These are phyloP conservation scores for silkworm (Bombyx mori) DNA, from an alignment of 1,140 invertebrate species.

Conservation along the genomic window DNA sequence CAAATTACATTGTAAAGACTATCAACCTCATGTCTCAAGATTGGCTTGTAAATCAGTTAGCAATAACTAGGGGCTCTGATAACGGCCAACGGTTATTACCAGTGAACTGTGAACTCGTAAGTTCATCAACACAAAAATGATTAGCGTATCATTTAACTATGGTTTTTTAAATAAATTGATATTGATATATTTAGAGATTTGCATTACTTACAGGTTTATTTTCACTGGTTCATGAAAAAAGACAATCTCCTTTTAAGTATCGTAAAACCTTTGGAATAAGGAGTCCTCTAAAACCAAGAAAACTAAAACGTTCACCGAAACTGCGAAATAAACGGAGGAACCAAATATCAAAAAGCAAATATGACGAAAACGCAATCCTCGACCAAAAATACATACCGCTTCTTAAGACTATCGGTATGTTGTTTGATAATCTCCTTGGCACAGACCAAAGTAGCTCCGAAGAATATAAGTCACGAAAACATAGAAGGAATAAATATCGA, in stretches of 20 bases:
- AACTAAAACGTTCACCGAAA: constrained; percentile 31
- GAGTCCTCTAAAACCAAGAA: constrained; percentile 36
- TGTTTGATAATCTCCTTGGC: constrained; percentile 56
- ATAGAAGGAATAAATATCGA: constrained; percentile 25
- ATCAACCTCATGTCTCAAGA: too few relatives aligned
- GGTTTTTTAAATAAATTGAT: too few relatives aligned
- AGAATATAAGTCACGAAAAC: constrained; percentile 22
- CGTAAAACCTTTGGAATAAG: constrained; percentile 41
- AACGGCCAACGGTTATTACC: too few relatives aligned
- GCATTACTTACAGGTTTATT: constrained; percentile 19
- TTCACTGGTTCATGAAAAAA: constrained; percentile 13
- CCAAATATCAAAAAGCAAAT: constrained; percentile 36
- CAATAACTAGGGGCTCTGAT: too few relatives aligned
- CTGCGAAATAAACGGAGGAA: constrained; percentile 27
- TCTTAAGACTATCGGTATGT: constrained; percentile 48
- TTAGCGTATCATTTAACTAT: too few relatives aligned
- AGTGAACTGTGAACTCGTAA: too few relatives aligned
- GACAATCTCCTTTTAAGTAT: constrained; percentile 30
- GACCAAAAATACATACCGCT: constrained; percentile 50
- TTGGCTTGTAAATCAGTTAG: too few relatives aligned
- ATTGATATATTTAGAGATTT: not conserved
- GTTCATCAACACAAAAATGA: too few relatives aligned
- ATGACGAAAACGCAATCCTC: constrained; percentile 32
- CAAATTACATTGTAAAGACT: too few relatives aligned
- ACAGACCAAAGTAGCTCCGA: constrained; percentile 32